Evolutionary conservation across 37 sponge, comb jelly and placozoan genomes (phyloP), one percentile per base, ranked within the genome.

Genomic region (Spongilla lacustris): DNA sequence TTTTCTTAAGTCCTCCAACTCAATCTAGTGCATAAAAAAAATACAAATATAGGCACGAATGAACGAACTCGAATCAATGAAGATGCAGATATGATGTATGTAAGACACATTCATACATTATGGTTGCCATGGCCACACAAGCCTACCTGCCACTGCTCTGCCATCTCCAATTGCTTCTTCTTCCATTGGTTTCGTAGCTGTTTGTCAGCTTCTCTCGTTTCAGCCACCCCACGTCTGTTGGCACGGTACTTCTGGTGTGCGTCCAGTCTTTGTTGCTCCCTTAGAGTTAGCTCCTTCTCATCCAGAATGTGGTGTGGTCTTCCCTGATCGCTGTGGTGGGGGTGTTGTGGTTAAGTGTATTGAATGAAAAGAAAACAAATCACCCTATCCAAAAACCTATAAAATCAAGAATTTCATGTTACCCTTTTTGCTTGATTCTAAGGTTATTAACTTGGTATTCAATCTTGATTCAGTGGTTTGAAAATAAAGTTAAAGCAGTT

Each of bases 141-240:
- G 38, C 36, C 34, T 37, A 93, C 93, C 90, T 93, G 93, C 87
- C 80, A 81, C 77, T 82, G 28, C 36, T 89, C 87, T 33, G 90
- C 93, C 50, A 50, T 11, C 37, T 82, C 82, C 27, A 93, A 41
- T 34, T 93, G 93, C 27, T 75, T 21, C 0, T 67, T 6, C 41
- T 93, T 93, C 24, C 73, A 66, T 25, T 71, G 34, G 37, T 93
- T 88, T 78, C 93, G 76, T 24, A 36, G 33, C 67, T 82, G 75
- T 79, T 83, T 67, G 68, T 93, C 93, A 36, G 24, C 48, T 26
- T 93, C 81, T 41, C 93, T 85, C 73, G 36, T 19, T 41, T 81
- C 41, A 22, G 86, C 46, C 11, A 93, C 84, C 8, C 29, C 34
- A 36, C 81, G 77, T 24, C 93, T 66, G 67, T 41, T 14, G 24